Evolutionary conservation across 2,888 invertebrate genomes (phyloP), one percentile per base, ranked within the genome.

Genomic region (Hecatera dysodea): DNA sequence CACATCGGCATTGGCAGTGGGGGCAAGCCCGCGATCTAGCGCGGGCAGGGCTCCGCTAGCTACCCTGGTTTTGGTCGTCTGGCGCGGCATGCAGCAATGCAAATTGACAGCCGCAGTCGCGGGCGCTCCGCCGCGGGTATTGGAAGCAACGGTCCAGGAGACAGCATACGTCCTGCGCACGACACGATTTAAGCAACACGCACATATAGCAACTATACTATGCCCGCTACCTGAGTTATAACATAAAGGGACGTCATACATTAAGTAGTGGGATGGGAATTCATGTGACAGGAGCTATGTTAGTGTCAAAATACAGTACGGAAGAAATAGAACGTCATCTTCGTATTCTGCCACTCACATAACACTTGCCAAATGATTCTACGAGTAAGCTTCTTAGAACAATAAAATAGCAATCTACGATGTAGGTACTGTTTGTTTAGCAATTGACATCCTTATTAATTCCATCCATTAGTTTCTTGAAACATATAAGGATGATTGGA

Each of bases 61-160:
- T 97, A 96, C 90, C 96, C 90, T 93, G 93, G 86, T 86, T 90
- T 86, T 91, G 91, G 72, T 96, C 97, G 94, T 97, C 97, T 91
- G 97, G 98, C 88, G 97, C 98, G 92, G 98, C 97, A 96, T 98
- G 98, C 91, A 98, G 97, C 91, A 98, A 97, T 90, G 98, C 98
- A 96, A 98, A 98, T 96, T 98, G 98, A 96, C 98, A 98, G 96
- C 98, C 98, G 94, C 98, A 98, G 95, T 98, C 98, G 92, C 98
- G 97, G 86, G 97, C 97, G 93, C 97, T 96, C 92, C 98, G 97
- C 89, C 98, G 97, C 86, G 98, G 97, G 95, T 98, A 98, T 96
- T 97, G 98, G 97, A 98, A 98, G 97, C 98, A 98, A 96, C 97
- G 97, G 96, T 98, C 98, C 97, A 98, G 97, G 87, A 98, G 96